Percentiles rank a stretch among this genome's conserved stretches.
Conservation (phyloP, 2,113 vertebrate genomes). For the Pristiophorus japonicus region DNA sequence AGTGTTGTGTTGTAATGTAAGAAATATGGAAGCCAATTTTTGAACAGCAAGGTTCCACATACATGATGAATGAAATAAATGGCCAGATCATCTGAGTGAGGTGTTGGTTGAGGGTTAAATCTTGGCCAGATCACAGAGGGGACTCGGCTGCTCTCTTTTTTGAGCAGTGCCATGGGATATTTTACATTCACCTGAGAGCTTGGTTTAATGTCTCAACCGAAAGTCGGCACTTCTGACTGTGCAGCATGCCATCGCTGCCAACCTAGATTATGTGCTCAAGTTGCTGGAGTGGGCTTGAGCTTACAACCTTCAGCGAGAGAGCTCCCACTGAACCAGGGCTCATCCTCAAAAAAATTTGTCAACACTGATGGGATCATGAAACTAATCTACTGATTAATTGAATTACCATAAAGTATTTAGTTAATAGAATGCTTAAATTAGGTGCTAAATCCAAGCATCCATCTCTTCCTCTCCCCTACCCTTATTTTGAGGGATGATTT, state of each 20-base stretch:
- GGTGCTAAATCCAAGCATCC: neutral
- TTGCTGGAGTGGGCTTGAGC: neutral
- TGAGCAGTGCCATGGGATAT: neutral
- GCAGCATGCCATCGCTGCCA: neutral
- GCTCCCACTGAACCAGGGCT: neutral
- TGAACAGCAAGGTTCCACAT: neutral
- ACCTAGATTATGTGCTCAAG: neutral
- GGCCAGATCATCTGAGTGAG: neutral
- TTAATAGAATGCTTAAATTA: neutral
- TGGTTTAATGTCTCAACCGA: neutral
- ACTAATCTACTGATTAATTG: neutral
- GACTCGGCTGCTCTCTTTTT: neutral
- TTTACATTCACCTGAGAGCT: neutral
- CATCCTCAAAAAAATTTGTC: neutral
- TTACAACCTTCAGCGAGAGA: neutral
- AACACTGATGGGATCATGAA: neutral
- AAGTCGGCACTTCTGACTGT: neutral
- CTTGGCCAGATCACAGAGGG: neutral
- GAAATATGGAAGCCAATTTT: neutral
- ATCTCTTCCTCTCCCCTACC: neutral
- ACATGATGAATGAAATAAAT: neutral
- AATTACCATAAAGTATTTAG: neutral
- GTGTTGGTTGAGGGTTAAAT: neutral
- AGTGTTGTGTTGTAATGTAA: neutral
- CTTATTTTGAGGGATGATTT: neutral